phyloP scores from a whole-genome alignment of 1,140 invertebrate genomes.

The Dreissena rostriformis region DNA sequence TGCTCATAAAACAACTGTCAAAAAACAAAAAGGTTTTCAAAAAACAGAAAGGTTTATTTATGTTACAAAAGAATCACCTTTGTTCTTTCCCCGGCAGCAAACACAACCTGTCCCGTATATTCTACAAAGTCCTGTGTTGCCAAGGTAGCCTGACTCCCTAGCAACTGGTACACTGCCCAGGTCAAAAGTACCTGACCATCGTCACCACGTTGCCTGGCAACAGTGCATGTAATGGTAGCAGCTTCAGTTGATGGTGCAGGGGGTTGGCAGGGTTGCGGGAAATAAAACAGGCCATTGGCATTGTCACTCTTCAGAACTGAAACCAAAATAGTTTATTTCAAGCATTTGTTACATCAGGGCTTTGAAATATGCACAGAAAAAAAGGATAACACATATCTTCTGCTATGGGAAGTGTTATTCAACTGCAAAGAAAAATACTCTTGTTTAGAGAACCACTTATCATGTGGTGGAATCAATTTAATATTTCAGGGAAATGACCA shows the following conservation, averaged over 20 bases:
- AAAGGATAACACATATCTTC: too few species aligned
- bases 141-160: slow-evolving; percentile 27
- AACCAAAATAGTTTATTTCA: slow-evolving; percentile 47
- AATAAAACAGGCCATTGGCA: slow-evolving; percentile 79
- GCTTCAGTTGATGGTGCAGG: slow-evolving; percentile 58
- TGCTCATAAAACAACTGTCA: too few species aligned
- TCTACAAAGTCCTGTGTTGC: slow-evolving; percentile 73
- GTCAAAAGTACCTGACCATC: slow-evolving; percentile 73
- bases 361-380: too few species aligned
- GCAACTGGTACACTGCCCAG: slow-evolving; percentile 69
- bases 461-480: too few species aligned
- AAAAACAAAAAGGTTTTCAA: too few species aligned
- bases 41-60: too few species aligned
- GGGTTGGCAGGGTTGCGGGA: slow-evolving; percentile 70
- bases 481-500: too few species aligned
- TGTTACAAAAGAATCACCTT: slow-evolving; percentile 63
- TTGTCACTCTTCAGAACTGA: slow-evolving; percentile 80
- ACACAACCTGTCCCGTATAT: slow-evolving; percentile 69
- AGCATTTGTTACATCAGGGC: too few species aligned
- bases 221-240: slow-evolving; percentile 65
- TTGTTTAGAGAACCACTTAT: too few species aligned
- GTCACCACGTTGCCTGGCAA: slow-evolving; percentile 71
- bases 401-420: too few species aligned
- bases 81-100: slow-evolving; percentile 71
- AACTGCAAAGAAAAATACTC: too few species aligned